phyloP scores from a whole-genome alignment of 2,797 vertebrate genomes.

The Carduelis carduelis region DNA sequence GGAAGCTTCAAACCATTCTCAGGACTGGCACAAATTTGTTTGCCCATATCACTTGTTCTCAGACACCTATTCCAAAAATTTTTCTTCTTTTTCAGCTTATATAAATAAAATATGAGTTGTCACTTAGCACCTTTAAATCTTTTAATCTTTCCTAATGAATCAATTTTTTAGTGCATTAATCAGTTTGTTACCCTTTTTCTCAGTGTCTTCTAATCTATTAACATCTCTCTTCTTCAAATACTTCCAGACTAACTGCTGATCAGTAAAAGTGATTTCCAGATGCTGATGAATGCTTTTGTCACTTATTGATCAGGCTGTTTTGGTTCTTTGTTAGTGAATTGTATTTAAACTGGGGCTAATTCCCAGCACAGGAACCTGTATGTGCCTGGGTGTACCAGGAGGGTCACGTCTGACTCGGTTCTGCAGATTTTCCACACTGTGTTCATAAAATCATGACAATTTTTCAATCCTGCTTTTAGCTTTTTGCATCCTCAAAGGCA shows the following conservation, averaged over 20 bases:
- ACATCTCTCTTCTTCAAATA: not conserved
- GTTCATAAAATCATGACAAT: not conserved
- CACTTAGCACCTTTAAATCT: not conserved
- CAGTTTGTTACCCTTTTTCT: not conserved
- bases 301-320: not conserved
- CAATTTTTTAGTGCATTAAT: not conserved
- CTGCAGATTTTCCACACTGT: not conserved
- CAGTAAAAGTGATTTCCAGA: not conserved
- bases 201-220: constrained; percentile 11
- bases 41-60: not conserved
- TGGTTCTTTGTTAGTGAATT: not conserved
- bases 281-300: not conserved
- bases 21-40: not conserved
- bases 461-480: not conserved
- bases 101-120: not conserved
- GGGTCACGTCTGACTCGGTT: not conserved
- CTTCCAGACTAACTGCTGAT: not conserved
- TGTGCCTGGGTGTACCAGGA: not conserved
- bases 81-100: not conserved
- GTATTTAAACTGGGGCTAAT: not conserved
- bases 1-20: not conserved
- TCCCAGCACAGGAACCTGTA: not conserved
- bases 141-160: constrained; percentile 4
- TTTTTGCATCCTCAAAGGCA: not conserved
- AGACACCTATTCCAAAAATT: not conserved